These are phyloP conservation scores for Drosophila algonquin DNA, from an alignment of 2,888 invertebrate species.

Conservation along the genomic window DNA sequence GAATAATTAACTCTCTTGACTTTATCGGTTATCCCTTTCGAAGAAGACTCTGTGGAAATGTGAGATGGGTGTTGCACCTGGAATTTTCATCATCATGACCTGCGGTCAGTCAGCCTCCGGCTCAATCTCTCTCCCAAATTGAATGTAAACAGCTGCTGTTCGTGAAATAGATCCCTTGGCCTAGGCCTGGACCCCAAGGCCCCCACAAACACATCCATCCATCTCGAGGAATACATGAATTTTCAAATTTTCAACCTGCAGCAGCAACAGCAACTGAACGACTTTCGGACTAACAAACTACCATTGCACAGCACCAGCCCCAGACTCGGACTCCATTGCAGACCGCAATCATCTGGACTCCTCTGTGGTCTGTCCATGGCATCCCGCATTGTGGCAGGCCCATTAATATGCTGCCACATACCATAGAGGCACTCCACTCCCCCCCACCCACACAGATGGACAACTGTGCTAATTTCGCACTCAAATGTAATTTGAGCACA, in stretches of 20 bases:
- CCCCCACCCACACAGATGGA: constrained; percentile 63
- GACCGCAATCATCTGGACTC: constrained; percentile 10
- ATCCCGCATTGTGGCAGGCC: constrained; percentile 19
- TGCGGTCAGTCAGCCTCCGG: background rate
- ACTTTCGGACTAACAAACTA: constrained; percentile 7
- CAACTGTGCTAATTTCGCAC: constrained; percentile 73
- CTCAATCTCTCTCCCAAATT: constrained; percentile 54
- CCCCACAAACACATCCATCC: constrained; percentile 9
- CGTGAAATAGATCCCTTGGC: constrained; percentile 4
- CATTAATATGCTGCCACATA: constrained; percentile 43
- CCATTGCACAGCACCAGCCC: background rate
- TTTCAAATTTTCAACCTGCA: constrained; percentile 59
- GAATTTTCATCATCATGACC: background rate
- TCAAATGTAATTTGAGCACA: constrained; percentile 74
- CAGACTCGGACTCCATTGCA: background rate
- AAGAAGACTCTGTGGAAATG: constrained; percentile 1
- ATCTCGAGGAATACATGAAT: constrained; percentile 66
- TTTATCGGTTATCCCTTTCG: constrained; percentile 3
- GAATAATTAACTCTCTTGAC: constrained; percentile 45
- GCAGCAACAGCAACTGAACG: constrained; percentile 21
- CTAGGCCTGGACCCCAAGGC: background rate
- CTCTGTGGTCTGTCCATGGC: background rate
- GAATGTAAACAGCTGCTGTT: constrained; percentile 64
- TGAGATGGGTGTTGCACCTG: background rate
- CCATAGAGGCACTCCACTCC: constrained; percentile 16